Base-by-base conservation (phyloP, 2,113 vertebrate genomes). In the Glaucomys volans region DNA sequence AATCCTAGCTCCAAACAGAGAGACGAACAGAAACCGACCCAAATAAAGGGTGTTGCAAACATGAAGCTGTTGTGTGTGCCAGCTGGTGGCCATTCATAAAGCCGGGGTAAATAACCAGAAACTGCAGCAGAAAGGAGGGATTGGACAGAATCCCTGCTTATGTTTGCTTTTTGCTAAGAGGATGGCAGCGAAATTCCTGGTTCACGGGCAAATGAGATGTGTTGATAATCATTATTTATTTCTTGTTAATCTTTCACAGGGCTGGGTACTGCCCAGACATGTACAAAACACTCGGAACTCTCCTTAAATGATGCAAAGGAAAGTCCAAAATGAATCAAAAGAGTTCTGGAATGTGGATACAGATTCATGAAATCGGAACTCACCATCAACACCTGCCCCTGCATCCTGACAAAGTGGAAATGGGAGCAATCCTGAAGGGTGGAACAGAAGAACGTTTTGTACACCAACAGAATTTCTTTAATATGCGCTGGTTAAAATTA, bases 21-120 rank as follows among this genome's bases (percentile, higher is more conserved):
- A 89, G 32, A 86, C 59, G 62, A 77, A n/a, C 11, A 62, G 50
- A 83, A 91, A 32, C 44, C 35, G 54, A 75, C 72, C 71, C 83
- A 75, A 66, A 92, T 69, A 95, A 91, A 79, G 57, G 37, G 87
- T 91, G 62, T 64, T 64, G 83, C 95, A 66, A 87, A 62, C 47
- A 77, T 16, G 66, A 81, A 50, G 44, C 74, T 71, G 59, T 86
- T 72, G 81, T 87, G 88, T 64, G 79, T 72, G 37, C 72, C 79
- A 22, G 76, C 57, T 75, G 75, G 62, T 90, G 87, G 90, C 57
- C 83, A 35, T 83, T 94, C 89, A n/a, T 82, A 28, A 50, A 75
- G 42, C 64, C 20, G 0, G 22, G 20, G 72, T 50, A 57, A 92
- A 87, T 80, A 90, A 54, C 76, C n/a, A 50, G 85, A 90, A 90